Conservation (phyloP, 1,140 invertebrate genomes). For the Lepidostoma basale region DNA sequence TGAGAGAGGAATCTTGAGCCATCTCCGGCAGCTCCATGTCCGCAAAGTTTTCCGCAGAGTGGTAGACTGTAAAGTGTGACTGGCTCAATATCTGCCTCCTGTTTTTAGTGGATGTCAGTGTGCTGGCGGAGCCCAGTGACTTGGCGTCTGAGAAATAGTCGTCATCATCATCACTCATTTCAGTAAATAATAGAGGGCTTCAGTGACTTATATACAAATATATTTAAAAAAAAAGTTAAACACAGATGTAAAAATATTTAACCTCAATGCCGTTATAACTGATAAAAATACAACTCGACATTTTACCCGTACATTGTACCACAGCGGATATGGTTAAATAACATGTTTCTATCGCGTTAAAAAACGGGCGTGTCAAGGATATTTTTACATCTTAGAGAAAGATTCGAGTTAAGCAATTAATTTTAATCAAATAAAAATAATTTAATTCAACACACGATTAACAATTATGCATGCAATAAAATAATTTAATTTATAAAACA, state of each 20-base stretch:
- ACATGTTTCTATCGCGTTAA: not conserved
- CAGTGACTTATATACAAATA: not conserved
- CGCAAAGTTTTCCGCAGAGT: conserved; percentile 52
- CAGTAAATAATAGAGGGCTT: not conserved
- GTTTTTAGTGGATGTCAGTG: conserved; percentile 16
- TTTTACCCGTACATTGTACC: not conserved
- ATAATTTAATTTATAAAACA: not conserved
- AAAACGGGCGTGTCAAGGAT: conserved; percentile 28
- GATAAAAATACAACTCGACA: not conserved
- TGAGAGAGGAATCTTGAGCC: conserved; percentile 26
- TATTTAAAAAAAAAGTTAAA: not conserved
- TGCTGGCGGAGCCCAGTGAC: conserved; percentile 22
- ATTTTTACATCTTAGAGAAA: not conserved
- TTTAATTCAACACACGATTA: not conserved
- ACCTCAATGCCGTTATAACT: conserved; percentile 11
- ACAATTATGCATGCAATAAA: conserved; percentile 3
- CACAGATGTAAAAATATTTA: not conserved
- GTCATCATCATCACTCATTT: conserved; percentile 34
- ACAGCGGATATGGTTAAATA: not conserved
- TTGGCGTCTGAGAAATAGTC: conserved; percentile 33
- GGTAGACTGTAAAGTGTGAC: conserved; percentile 54
- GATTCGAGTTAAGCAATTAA: too few species aligned
- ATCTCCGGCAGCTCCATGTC: conserved; percentile 47
- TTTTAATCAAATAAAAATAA: too few species aligned
- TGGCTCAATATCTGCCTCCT: conserved; percentile 43